Percentiles rank a stretch among this genome's conserved stretches.
Evolutionary conservation across 2,888 invertebrate species (phyloP).

Genomic region (Lepeophtheirus nordmannii): DNA sequence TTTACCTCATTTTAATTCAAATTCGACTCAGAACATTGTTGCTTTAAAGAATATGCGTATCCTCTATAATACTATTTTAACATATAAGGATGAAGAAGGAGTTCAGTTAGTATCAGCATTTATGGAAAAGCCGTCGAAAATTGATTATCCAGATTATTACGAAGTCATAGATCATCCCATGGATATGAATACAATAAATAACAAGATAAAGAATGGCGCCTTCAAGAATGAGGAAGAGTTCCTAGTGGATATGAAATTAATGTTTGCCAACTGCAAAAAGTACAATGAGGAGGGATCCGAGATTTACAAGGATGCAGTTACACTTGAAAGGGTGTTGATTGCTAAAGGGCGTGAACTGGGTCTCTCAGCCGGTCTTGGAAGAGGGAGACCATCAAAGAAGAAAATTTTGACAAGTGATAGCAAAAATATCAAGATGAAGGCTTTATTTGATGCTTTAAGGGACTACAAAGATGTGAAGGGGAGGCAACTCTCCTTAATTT

Average conservation of each 20-base stretch:
- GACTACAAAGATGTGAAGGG: constrained; percentile 51
- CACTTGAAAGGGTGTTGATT: constrained; percentile 64
- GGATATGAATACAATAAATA: constrained; percentile 82
- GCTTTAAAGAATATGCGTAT: constrained; percentile 37
- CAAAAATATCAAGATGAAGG: constrained; percentile 24
- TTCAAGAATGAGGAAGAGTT: constrained; percentile 46
- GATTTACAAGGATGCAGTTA: constrained; percentile 84
- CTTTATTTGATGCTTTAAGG: constrained; percentile 13
- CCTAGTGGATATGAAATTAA: constrained; percentile 53
- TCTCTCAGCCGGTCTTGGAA: constrained; percentile 34
- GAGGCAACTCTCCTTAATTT: constrained; percentile 80
- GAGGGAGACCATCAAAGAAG: constrained; percentile 6
- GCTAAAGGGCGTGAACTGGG: constrained; percentile 63
- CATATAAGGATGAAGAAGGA: constrained; percentile 43
- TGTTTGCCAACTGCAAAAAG: constrained; percentile 92
- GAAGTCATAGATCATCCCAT: constrained; percentile 83
- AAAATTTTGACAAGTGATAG: background rate
- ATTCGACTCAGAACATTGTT: constrained; percentile 17
- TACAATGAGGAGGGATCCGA: constrained; percentile 92
- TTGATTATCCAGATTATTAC: constrained; percentile 87
- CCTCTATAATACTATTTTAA: constrained; percentile 57
- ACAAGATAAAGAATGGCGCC: constrained; percentile 61
- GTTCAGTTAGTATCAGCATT: constrained; percentile 80
- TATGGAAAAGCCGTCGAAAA: constrained; percentile 89
- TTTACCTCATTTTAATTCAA: background rate